These are phyloP conservation scores for Ormyrus labotus DNA, from an alignment of 2,888 invertebrate species.

Conservation along the genomic window DNA sequence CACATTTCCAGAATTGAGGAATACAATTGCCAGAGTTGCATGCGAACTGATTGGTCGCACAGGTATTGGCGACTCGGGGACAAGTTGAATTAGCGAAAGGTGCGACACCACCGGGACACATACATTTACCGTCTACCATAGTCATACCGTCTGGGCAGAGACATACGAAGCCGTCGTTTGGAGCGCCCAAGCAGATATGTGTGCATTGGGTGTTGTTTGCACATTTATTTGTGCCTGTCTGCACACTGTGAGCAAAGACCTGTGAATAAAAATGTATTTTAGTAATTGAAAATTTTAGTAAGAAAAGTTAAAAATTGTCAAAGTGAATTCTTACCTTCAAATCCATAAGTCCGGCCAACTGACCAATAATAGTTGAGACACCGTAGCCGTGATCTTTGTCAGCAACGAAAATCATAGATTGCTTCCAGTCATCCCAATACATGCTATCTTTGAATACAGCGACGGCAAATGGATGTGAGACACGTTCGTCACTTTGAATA, in stretches of 20 bases:
- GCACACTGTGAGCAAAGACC: slow-evolving; percentile 85
- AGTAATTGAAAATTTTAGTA: background rate
- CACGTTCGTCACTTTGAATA: slow-evolving; percentile 80
- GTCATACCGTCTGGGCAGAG: slow-evolving; percentile 88
- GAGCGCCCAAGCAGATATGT: slow-evolving; percentile 87
- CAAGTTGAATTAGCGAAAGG: slow-evolving; percentile 85
- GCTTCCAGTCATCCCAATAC: slow-evolving; percentile 95
- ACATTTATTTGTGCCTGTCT: slow-evolving; percentile 86
- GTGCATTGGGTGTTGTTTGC: slow-evolving; percentile 81
- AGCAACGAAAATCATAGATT: slow-evolving; percentile 85
- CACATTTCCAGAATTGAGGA: slow-evolving; percentile 81
- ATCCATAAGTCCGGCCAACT: slow-evolving; percentile 87
- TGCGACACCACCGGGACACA: slow-evolving; percentile 84
- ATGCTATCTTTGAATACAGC: slow-evolving; percentile 90
- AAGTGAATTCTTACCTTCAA: slow-evolving; percentile 78
- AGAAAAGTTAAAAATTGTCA: background rate
- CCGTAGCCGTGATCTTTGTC: slow-evolving; percentile 86
- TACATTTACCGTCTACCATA: slow-evolving; percentile 80
- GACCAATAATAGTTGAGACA: slow-evolving; percentile 79
- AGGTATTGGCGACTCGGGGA: slow-evolving; percentile 80
- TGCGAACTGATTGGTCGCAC: slow-evolving; percentile 78
- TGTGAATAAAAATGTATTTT: slow-evolving; percentile 6
- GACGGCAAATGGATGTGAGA: slow-evolving; percentile 91
- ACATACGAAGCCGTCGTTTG: slow-evolving; percentile 82
- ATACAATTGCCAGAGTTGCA: slow-evolving; percentile 80